Percentiles rank a stretch among this genome's conserved stretches.
Conservation (phyloP, 1,140 invertebrate genomes). For the Heterodera carotae region DNA sequence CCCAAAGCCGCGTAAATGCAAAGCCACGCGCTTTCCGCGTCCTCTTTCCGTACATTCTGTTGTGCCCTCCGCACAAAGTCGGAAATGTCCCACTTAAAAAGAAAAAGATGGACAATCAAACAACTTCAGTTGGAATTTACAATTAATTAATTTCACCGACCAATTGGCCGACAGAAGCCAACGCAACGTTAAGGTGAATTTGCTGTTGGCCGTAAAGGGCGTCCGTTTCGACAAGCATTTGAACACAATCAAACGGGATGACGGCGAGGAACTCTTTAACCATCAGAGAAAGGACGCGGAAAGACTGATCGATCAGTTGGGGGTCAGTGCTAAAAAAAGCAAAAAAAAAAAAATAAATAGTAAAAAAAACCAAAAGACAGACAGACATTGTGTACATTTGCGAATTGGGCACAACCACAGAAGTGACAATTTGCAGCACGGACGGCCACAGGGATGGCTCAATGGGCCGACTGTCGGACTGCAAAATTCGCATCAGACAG, state of each 20-base stretch:
- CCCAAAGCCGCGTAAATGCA: constrained; percentile 68
- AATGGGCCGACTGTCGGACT: constrained; percentile 34
- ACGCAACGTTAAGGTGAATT: constrained; percentile 92
- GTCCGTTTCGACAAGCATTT: constrained; percentile 87
- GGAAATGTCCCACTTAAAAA: constrained; percentile 64
- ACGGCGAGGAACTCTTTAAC: constrained; percentile 82
- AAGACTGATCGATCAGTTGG: constrained; percentile 52
- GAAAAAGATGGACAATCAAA: constrained; percentile 17
- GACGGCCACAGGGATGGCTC: constrained; percentile 86
- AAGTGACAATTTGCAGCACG: constrained; percentile 88
- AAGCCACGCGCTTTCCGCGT: constrained; percentile 61
- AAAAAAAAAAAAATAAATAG: constrained; percentile 16
- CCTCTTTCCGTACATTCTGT: constrained; percentile 19
- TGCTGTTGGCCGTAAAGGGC: constrained; percentile 93
- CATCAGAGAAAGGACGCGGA: constrained; percentile 68
- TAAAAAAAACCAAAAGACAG: background rate
- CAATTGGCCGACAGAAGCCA: constrained; percentile 95
- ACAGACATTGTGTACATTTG: constrained; percentile 10
- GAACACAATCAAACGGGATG: constrained; percentile 74
- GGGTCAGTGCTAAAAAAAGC: constrained; percentile 41
- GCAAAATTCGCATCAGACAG: constrained; percentile 77
- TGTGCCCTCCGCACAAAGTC: constrained; percentile 53
- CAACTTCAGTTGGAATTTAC: constrained; percentile 12
- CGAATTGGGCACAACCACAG: constrained; percentile 73
- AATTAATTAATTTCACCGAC: constrained; percentile 68